Evolutionary conservation across 2,113 vertebrate genomes (phyloP).

Genomic region (Zingel zingel): DNA sequence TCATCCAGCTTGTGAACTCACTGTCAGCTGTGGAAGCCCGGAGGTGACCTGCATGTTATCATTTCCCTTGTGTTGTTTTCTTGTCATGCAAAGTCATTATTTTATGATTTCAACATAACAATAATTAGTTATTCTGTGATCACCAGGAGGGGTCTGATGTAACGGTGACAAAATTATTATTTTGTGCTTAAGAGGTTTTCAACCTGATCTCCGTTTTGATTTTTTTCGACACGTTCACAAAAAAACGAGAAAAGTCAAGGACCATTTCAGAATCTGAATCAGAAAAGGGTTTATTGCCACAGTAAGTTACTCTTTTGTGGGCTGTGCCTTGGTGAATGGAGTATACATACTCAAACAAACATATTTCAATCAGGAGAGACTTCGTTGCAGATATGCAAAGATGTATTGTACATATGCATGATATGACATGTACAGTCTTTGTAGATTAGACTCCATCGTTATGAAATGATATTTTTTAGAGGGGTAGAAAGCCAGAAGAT

Average conservation of each 20-base stretch:
- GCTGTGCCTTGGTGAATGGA: too few species aligned
- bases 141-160: neutral
- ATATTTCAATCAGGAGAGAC: too few species aligned
- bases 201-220: neutral
- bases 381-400: too few species aligned
- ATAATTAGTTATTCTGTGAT: neutral
- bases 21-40: neutral
- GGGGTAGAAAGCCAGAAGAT: too few species aligned
- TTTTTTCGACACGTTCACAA: neutral
- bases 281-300: too few species aligned
- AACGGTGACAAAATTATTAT: neutral
- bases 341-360: too few species aligned
- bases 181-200: neutral
- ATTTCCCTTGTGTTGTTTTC: neutral
- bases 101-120: neutral
- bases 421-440: too few species aligned
- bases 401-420: too few species aligned
- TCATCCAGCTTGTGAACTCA: neutral
- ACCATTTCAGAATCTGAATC: too few species aligned
- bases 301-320: too few species aligned
- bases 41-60: neutral
- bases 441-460: too few species aligned
- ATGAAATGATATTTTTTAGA: too few species aligned
- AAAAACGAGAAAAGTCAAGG: neutral
- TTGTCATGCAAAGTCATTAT: neutral